Conservation (phyloP, 1,140 invertebrate genomes). For the Achatina immaculata region DNA sequence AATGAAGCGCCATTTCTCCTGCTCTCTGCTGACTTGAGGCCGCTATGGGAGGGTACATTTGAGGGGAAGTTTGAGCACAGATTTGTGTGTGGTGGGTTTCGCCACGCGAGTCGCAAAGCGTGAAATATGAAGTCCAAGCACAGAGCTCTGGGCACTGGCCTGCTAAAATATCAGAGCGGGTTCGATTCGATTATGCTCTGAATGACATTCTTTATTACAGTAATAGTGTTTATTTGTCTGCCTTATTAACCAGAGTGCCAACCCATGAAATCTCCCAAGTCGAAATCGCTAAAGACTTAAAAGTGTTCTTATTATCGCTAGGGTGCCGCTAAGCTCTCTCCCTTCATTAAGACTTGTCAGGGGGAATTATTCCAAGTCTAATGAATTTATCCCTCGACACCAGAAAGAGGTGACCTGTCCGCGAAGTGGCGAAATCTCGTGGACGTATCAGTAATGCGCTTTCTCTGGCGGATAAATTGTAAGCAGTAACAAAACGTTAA, state of each 20-base stretch:
- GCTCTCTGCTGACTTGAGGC: slow-evolving; percentile 9
- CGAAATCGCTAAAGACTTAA: slow-evolving; percentile 37
- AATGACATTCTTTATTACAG: slow-evolving; percentile 29
- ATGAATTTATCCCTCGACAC: slow-evolving; percentile 38
- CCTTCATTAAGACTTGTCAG: slow-evolving; percentile 38
- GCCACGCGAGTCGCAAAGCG: background rate
- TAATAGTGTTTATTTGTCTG: slow-evolving; percentile 38
- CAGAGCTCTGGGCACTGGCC: background rate
- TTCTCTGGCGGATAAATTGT: slow-evolving; percentile 12
- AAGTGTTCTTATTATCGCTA: slow-evolving; percentile 34
- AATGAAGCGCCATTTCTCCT: slow-evolving; percentile 12
- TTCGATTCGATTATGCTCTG: slow-evolving; percentile 32
- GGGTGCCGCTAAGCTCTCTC: slow-evolving; percentile 31
- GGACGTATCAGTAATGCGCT: slow-evolving; percentile 11
- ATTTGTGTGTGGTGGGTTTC: background rate
- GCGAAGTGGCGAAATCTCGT: no score
- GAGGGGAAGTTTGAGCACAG: background rate
- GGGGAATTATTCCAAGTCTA: slow-evolving; percentile 37
- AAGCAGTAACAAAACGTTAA: slow-evolving; percentile 4
- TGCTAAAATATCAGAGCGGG: background rate
- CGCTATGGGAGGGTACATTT: slow-evolving; percentile 13
- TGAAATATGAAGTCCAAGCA: slow-evolving; percentile 30
- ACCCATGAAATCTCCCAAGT: slow-evolving; percentile 21
- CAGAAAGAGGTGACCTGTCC: background rate
- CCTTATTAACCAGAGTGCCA: slow-evolving; percentile 21